These are phyloP conservation scores for Lynx canadensis DNA, from an alignment of 2,113 vertebrate genomes.

Conservation along the genomic window DNA sequence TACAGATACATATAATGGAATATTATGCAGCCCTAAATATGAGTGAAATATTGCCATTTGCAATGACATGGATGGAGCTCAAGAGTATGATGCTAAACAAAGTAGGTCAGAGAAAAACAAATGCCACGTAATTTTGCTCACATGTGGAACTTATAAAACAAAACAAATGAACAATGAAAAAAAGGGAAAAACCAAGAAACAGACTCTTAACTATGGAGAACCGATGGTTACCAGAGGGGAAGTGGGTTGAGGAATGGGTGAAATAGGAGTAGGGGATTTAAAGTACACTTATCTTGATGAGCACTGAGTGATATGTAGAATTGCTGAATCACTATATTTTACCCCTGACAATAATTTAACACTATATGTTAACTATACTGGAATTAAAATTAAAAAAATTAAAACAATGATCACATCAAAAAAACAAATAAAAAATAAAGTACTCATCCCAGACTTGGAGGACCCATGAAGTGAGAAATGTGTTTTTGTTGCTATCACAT, in stretches of 20 bases:
- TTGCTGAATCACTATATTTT: neutral
- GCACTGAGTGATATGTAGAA: neutral
- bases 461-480: neutral
- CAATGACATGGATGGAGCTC: neutral
- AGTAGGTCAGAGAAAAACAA: neutral
- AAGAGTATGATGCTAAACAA: neutral
- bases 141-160: neutral
- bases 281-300: neutral
- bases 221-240: neutral
- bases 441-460: neutral
- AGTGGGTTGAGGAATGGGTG: neutral
- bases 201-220: neutral
- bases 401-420: neutral
- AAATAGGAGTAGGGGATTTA: neutral
- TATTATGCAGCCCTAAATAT: neutral
- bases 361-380: neutral
- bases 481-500: neutral
- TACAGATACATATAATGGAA: neutral
- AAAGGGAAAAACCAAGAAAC: neutral
- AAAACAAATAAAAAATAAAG: neutral
- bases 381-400: neutral
- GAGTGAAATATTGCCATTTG: neutral
- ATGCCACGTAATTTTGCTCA: neutral
- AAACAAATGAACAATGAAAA: neutral
- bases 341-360: neutral